phyloP scores from a whole-genome alignment of 2,797 vertebrate species.

The Kryptolebias ocellatus region DNA sequence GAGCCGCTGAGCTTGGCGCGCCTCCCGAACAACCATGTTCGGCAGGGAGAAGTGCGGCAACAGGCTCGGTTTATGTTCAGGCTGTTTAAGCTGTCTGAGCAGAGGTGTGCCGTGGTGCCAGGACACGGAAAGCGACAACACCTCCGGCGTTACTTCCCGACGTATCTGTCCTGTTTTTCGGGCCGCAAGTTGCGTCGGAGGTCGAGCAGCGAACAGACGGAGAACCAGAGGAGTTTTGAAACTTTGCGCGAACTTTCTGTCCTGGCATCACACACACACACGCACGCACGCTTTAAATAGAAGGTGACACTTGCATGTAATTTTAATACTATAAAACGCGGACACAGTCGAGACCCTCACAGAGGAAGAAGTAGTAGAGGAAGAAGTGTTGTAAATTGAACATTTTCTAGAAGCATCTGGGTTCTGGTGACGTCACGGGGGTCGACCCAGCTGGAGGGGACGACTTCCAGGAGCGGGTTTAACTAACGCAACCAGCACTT shows the following conservation, averaged over 20 bases:
- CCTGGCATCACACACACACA: too few relatives aligned
- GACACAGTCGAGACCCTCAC: neutral
- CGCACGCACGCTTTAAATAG: rapidly evolving
- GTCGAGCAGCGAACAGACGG: too few relatives aligned
- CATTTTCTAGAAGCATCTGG: constrained; percentile 68
- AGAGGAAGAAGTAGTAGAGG: neutral
- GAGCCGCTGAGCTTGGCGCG: constrained; percentile 2
- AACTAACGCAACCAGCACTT: neutral
- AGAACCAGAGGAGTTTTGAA: constrained; percentile 38
- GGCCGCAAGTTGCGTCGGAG: too few relatives aligned
- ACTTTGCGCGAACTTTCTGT: constrained; percentile 47
- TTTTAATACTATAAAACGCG: too few relatives aligned
- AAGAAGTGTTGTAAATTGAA: neutral
- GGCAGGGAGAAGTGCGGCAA: constrained; percentile 27
- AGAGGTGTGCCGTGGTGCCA: neutral
- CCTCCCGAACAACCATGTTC: constrained; percentile 45
- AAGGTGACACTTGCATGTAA: neutral
- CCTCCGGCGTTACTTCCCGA: neutral
- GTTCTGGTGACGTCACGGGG: constrained; percentile 56
- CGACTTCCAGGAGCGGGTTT: too few relatives aligned
- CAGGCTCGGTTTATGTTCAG: constrained; percentile 3
- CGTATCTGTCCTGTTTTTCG: neutral
- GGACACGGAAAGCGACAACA: too few relatives aligned
- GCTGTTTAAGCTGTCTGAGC: neutral
- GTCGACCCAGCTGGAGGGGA: constrained; percentile 19